Base-by-base conservation (phyloP, 2,113 vertebrate genomes). In the Crotophaga sulcirostris region DNA sequence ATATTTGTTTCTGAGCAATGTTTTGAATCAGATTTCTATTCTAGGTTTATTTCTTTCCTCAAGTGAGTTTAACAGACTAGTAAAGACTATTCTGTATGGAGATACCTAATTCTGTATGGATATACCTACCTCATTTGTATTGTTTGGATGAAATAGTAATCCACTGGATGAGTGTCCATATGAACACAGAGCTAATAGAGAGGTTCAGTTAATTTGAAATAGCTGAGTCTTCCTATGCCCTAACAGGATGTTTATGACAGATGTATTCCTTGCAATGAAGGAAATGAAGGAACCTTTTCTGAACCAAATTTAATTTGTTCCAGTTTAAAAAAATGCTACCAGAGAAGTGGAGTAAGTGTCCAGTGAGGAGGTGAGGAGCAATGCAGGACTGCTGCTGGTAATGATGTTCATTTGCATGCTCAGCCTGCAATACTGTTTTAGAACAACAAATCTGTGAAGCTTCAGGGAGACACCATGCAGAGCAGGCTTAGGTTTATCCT, bases 401-500 rank as follows among this genome's bases (percentile, higher is more conserved):
- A 10, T 2, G 1, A 28, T n/a, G 33, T 66, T 74, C 1, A 3
- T 74, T 80, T 5, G 0, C 23, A 38, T 54, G 20, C 45, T 42
- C 33, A 10, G 13, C 49, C 62, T 85, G 33, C 88, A 84, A 49
- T 14, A 31, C 44, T 34, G 5, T 31, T 73, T 55, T 45, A 72
- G 74, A 38, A 36, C 64, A 70, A 82, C 33, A 76, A 72, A 77
- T 72, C 67, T 21, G 3, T 8, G 34, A 47, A 5, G 11, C 68
- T 63, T 88, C 29, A 18, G 51, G 59, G 63, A 88, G 51, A 77
- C 3, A 10, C 16, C 26, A 19, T 8, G 29, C 34, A 67, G 84
- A 80, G 55, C 45, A 67, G 38, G 19, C 44, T 80, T 26, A 24
- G 31, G n/a, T 86, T 89, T 55, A 31, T 47, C 72, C n/a, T 84